Percentiles rank a stretch among this genome's conserved stretches.
Evolutionary conservation across 1,140 invertebrate species (phyloP).

Genomic region (Tigriopus japonicus): DNA sequence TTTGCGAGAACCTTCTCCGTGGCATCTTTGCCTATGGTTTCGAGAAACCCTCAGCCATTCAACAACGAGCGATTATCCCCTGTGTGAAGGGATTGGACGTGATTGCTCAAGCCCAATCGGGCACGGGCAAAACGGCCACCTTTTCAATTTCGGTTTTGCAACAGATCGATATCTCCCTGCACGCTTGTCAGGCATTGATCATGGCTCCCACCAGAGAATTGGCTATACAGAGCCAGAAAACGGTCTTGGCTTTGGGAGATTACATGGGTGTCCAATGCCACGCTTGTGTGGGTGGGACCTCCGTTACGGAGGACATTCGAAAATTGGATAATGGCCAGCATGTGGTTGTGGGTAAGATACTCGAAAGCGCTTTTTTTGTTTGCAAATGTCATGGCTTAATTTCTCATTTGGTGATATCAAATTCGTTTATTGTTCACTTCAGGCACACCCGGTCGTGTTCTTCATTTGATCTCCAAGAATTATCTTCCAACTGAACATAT

Average conservation of each 20-base stretch:
- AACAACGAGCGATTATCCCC: constrained; percentile 94
- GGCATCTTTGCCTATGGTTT: constrained; percentile 95
- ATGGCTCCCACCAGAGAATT: constrained; percentile 94
- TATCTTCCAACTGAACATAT: constrained; percentile 61
- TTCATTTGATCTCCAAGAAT: constrained; percentile 88
- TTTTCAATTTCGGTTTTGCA: constrained; percentile 98
- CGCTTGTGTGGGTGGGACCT: constrained; percentile 97
- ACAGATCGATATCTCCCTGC: constrained; percentile 64
- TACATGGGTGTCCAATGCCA: constrained; percentile 93
- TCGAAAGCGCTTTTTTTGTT: too few relatives aligned
- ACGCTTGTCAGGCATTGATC: constrained; percentile 76
- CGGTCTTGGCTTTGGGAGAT: constrained; percentile 91
- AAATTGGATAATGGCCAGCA: constrained; percentile 78
- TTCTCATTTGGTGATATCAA: too few relatives aligned
- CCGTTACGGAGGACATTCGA: constrained; percentile 86
- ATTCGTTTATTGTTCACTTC: too few relatives aligned
- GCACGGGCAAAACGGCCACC: constrained; percentile 97
- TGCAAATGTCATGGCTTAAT: too few relatives aligned
- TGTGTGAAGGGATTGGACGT: constrained; percentile 90
- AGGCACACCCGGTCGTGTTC: constrained; percentile 92
- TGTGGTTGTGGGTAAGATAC: constrained; percentile 57
- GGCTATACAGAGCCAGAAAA: constrained; percentile 87
- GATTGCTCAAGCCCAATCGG: constrained; percentile 96
- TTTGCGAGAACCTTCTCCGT: constrained; percentile 79
- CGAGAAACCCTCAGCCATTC: constrained; percentile 98